Conservation (phyloP, 2,888 invertebrate species). For the Dolichomitus sp. region DNA sequence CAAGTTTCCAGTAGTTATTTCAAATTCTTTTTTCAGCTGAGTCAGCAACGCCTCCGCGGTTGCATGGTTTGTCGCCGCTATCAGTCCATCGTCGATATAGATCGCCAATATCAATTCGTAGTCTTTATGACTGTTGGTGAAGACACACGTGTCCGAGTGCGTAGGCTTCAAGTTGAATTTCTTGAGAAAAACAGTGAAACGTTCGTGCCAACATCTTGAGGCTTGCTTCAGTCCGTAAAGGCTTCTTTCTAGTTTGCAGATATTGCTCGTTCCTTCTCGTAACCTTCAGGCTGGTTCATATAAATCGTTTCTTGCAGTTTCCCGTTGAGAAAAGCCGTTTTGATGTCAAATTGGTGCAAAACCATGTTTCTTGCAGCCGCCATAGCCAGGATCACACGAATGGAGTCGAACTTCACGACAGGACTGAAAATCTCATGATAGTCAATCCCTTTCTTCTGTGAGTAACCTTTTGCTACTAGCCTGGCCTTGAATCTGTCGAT, state of each 20-base stretch:
- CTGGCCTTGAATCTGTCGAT: slow-evolving; percentile 49
- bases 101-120: slow-evolving; percentile 56
- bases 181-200: slow-evolving; percentile 64
- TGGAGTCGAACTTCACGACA: slow-evolving; percentile 36
- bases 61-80: slow-evolving; percentile 30
- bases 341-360: slow-evolving; percentile 57
- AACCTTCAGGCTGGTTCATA: slow-evolving; percentile 68
- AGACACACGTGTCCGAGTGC: slow-evolving; percentile 66
- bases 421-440: slow-evolving; percentile 54
- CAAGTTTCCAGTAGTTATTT: slow-evolving; percentile 25
- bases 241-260: slow-evolving; percentile 77
- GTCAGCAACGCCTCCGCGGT: no score
- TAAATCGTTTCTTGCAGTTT: slow-evolving; percentile 59
- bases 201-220: slow-evolving; percentile 77
- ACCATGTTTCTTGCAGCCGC: slow-evolving; percentile 60
- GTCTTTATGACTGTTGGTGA: slow-evolving; percentile 49
- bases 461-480: slow-evolving; percentile 54
- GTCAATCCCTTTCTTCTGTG: slow-evolving; percentile 60
- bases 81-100: slow-evolving; percentile 64
- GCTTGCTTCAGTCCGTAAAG: slow-evolving; percentile 82
- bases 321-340: slow-evolving; percentile 55
- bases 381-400: slow-evolving; percentile 65
- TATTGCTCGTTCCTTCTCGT: slow-evolving; percentile 71
- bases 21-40: neutral
- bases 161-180: slow-evolving; percentile 72